Evolutionary conservation across 2,113 vertebrate species (phyloP), one percentile per base, ranked within the genome.

Genomic region (Mormyrus iriodes): DNA sequence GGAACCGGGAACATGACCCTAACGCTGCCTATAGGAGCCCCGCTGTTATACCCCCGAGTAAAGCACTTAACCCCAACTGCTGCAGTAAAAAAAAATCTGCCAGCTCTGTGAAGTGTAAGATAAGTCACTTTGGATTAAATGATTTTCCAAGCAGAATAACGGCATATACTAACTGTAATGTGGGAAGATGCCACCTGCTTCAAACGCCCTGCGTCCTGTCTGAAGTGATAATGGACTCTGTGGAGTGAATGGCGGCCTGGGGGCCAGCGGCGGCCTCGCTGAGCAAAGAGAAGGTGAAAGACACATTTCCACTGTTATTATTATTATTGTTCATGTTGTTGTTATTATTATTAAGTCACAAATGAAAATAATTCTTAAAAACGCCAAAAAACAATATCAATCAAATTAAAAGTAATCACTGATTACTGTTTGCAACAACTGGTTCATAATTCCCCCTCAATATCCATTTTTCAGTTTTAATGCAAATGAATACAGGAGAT

Each of bases 121-220:
- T 85, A 85, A 85, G 48, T 85, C 83, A 85, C 83, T 51, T 51
- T 51, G 48, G 83, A 85, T 49, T 48, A 85, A 44, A 85, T 48
- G 44, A 51, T 46, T 27, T 85, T 15, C 44, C 83, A 85, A 27
- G 83, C 48, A 49, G 83, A 85, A 51, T 85, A 85, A 6, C 21
- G 10, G 12, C 48, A 85, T 17, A 27, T 27, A 27, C 10, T 85
- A 1, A 51, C n/a, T 85, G 4, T 27, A 85, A n/a, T 85, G 48
- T 10, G 12, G 83, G n/a, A 49, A 12, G 44, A 48, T 51, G 83
- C n/a, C 83, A 44, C 83, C 44, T 49, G 46, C 46, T 85, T 27
- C n/a, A 49, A 85, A 85, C 8, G 24, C n/a, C 83, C 7, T 3
- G 73, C 35, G 13, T 79, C 17, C 73, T 79, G 13, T 42, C 73